A percentile compares a stretch with the other conserved stretches of the same genome.
phyloP scores from a whole-genome alignment of 2,888 invertebrate species.

The Drosophila maculinotata region DNA sequence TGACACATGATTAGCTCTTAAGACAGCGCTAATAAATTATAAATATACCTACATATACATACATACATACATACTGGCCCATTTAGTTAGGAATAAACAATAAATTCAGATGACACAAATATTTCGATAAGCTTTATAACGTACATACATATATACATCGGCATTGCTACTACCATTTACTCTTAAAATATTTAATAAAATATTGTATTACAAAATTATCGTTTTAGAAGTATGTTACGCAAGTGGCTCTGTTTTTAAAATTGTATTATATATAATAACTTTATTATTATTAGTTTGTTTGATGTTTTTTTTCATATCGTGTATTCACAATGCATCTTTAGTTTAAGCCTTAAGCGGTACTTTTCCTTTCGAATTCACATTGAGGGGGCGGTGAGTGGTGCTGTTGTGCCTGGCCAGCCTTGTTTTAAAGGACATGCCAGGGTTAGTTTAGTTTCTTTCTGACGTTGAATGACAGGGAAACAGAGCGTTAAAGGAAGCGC shows the following conservation, averaged over 20 bases:
- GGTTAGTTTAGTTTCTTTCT: slow-evolving; percentile 8
- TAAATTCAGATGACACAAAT: slow-evolving; percentile 11
- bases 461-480: slow-evolving; percentile 2
- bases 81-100: slow-evolving; percentile 37
- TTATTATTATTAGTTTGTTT: no score
- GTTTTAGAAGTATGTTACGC: no score
- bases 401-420: background rate
- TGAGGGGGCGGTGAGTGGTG: background rate
- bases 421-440: slow-evolving; percentile 26
- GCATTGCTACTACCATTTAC: slow-evolving; percentile 14
- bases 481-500: slow-evolving; percentile 18
- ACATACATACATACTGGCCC: slow-evolving; percentile 1
- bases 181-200: slow-evolving; percentile 38
- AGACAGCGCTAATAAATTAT: slow-evolving; percentile 7
- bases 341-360: no score
- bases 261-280: no score
- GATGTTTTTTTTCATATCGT: no score
- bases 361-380: no score
- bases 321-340: no score
- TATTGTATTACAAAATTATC: slow-evolving; percentile 30
- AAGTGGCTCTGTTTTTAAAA: no score
- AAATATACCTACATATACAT: background rate
- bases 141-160: slow-evolving; percentile 11
- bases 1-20: slow-evolving; percentile 30
- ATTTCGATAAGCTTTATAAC: slow-evolving; percentile 29